phyloP scores from a whole-genome alignment of 1,140 invertebrate species.

The Ooceraea biroi region DNA sequence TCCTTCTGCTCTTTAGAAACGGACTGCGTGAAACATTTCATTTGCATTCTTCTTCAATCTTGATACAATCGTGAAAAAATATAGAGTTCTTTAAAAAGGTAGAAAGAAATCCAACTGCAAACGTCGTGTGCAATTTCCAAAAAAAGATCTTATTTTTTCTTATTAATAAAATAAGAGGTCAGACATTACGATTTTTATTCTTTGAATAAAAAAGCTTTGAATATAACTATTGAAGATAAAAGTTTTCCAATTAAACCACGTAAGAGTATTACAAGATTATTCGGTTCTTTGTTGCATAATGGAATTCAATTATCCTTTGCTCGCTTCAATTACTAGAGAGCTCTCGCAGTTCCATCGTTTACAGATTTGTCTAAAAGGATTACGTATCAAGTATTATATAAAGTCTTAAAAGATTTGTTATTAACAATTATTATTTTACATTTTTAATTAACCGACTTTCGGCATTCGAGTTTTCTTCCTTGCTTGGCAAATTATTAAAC shows the following conservation, averaged over 20 bases:
- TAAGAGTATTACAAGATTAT: background rate
- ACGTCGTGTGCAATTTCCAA: background rate
- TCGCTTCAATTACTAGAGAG: background rate
- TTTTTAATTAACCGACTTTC: background rate
- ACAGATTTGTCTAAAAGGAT: background rate
- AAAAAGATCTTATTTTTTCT: no score
- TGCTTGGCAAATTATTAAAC: background rate
- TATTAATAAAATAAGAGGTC: no score
- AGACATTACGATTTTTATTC: background rate
- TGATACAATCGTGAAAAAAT: background rate
- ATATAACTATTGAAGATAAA: background rate
- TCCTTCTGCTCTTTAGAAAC: constrained; percentile 31
- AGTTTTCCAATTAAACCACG: background rate
- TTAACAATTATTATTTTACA: constrained; percentile 16
- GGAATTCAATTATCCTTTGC: background rate
- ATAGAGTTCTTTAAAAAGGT: background rate
- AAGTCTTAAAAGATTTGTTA: constrained; percentile 3
- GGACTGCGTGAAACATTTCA: background rate
- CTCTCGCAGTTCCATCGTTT: background rate
- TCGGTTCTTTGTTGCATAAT: background rate
- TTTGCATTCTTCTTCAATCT: background rate
- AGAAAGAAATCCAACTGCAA: background rate
- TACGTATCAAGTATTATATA: background rate
- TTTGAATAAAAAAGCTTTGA: no score
- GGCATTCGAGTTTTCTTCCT: background rate